Conservation (phyloP, 2,113 vertebrate species). For the Phaethon lepturus region DNA sequence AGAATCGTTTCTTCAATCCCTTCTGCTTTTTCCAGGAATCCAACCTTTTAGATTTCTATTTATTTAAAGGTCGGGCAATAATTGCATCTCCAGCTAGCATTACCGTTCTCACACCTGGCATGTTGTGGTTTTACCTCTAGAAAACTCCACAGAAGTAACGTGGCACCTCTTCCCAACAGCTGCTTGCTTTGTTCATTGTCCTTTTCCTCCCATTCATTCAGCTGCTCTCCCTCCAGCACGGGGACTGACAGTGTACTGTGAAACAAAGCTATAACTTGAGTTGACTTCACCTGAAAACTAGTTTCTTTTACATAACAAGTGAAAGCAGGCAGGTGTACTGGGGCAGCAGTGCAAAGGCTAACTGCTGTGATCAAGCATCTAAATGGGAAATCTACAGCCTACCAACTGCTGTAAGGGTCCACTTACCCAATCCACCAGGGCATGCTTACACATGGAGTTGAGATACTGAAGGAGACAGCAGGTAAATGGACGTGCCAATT, state of each 20-base stretch:
- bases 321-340: background rate
- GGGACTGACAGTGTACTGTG: fast-evolving
- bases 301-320: background rate
- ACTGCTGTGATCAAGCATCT: background rate
- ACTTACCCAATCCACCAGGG: background rate
- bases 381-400: background rate
- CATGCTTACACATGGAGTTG: fast-evolving
- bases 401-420: background rate
- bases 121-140: fast-evolving
- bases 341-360: background rate
- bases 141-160: background rate
- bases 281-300: background rate
- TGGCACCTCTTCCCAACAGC: background rate
- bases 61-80: background rate
- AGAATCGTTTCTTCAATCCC: fast-evolving
- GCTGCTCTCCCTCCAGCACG: background rate
- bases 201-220: background rate
- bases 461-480: background rate
- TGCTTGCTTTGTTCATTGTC: background rate
- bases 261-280: background rate
- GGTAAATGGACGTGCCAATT: background rate
- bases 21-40: background rate
- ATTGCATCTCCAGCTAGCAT: background rate
- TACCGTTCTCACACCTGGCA: background rate
- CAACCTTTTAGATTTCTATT: background rate